Base-by-base conservation (phyloP, 1,140 invertebrate species). In the Tetragonula clypearis region DNA sequence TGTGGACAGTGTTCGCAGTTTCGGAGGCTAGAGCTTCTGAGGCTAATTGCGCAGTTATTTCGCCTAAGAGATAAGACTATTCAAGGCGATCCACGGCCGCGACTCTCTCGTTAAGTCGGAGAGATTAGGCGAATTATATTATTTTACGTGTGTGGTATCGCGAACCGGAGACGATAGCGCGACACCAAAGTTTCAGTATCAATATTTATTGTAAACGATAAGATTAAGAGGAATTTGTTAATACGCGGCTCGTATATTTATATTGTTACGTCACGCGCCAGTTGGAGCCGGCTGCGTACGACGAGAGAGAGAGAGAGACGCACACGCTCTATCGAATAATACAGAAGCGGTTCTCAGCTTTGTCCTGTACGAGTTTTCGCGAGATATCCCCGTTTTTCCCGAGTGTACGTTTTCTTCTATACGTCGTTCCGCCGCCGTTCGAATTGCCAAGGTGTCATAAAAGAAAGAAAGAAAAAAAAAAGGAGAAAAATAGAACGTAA, bases 191-290 rank as follows among this genome's bases (percentile, higher is more conserved):
- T 90, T 89, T 91, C 87, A 30, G 86, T 93, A 93, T 94, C 92
- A 93, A 93, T 93, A 93, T 94, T 93, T 93, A 92, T 93, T 91
- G 88, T 91, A 90, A 91, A 91, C 85, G 93, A 95, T 94, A 95
- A 95, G 93, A 94, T 94, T 94, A 93, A 88, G 87, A 73, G 83
- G 79, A 92, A 93, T 92, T 93, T 91, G 91, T 93, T 92, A 92
- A 92, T 91, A 82, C 88, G 87, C 82, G 77, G 74, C 81, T 84
- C 66, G 79, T 90, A 92, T 93, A 93, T 93, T 94, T 94, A 92
- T 94, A 93, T 93, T 92, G 90, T 93, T 94, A 93, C 91, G 92
- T 94, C 92, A 93, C 86, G 85, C 71, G 82, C 56, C 86, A 58
- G 74, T 53, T 69, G 71, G 79, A 92, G 75, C 68, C 88, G 86